Percentiles rank a stretch among this genome's conserved stretches.
These are phyloP conservation scores for Trichogramma evanescens DNA, from an alignment of 2,888 invertebrate genomes.

Conservation along the genomic window DNA sequence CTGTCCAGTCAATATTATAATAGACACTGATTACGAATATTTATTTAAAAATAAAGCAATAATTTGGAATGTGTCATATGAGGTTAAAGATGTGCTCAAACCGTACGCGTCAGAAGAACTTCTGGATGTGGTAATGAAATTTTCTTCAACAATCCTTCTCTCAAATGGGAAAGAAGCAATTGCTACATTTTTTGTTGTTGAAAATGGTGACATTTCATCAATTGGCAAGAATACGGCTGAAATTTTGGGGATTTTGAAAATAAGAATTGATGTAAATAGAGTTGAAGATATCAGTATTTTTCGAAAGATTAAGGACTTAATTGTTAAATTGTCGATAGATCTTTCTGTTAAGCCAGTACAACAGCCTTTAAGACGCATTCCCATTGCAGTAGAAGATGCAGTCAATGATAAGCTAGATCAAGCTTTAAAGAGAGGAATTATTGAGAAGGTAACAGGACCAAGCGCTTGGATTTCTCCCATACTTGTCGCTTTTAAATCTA, in stretches of 20 bases:
- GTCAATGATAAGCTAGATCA: background rate
- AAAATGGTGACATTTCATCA: conserved; percentile 14
- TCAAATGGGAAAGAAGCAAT: conserved; percentile 6
- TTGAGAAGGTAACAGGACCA: background rate
- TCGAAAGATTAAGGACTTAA: conserved; percentile 31
- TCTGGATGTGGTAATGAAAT: background rate
- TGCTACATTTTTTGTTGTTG: conserved; percentile 22
- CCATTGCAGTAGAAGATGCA: background rate
- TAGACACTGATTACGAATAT: conserved; percentile 21
- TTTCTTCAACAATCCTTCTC: conserved; percentile 1
- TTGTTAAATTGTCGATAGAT: conserved; percentile 29
- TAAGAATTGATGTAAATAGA: conserved; percentile 16
- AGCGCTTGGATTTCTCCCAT: no score
- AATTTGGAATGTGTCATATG: background rate
- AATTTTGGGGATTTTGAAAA: conserved; percentile 22
- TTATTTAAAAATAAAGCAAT: background rate
- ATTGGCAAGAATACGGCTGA: conserved; percentile 26
- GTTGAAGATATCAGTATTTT: background rate
- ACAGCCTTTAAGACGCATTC: conserved; percentile 32
- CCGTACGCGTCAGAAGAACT: background rate
- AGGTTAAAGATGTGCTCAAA: background rate
- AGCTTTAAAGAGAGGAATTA: conserved; percentile 1
- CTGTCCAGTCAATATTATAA: conserved; percentile 23
- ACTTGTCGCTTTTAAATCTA: background rate
- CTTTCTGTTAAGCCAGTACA: conserved; percentile 28